These are phyloP conservation scores for Mormyrops attenuatus DNA, from an alignment of 2,797 vertebrate species.

Conservation along the genomic window DNA sequence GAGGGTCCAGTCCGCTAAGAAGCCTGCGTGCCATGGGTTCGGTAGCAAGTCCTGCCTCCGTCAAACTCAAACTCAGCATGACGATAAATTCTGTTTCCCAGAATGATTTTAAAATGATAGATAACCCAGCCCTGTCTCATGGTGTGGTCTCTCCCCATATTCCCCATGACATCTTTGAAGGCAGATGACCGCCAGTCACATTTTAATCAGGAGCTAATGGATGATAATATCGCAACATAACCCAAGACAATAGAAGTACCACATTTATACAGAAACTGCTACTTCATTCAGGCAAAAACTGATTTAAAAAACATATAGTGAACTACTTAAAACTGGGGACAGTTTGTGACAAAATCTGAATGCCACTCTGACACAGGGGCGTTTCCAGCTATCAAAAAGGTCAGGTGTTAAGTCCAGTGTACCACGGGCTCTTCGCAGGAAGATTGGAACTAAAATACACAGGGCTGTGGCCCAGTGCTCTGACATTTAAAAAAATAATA, in stretches of 20 bases:
- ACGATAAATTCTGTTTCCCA: not conserved
- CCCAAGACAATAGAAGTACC: not conserved
- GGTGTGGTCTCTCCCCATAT: not conserved
- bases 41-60: not conserved
- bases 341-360: not conserved
- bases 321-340: not conserved
- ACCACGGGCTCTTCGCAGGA: no score
- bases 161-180: not conserved
- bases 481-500: not conserved
- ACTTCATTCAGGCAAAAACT: not conserved
- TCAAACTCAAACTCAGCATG: not conserved
- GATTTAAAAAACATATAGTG: not conserved
- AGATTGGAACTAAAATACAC: no score
- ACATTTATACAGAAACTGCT: not conserved
- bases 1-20: not conserved
- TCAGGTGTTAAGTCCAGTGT: no score
- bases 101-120: not conserved
- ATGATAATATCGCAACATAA: not conserved
- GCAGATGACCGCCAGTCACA: not conserved
- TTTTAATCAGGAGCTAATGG: not conserved
- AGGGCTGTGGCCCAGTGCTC: not conserved
- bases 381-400: no score
- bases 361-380: not conserved
- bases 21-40: not conserved
- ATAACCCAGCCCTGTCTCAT: not conserved